Conservation (phyloP, 2,797 vertebrate species). For the Lepidocolaptes lacrymiger region DNA sequence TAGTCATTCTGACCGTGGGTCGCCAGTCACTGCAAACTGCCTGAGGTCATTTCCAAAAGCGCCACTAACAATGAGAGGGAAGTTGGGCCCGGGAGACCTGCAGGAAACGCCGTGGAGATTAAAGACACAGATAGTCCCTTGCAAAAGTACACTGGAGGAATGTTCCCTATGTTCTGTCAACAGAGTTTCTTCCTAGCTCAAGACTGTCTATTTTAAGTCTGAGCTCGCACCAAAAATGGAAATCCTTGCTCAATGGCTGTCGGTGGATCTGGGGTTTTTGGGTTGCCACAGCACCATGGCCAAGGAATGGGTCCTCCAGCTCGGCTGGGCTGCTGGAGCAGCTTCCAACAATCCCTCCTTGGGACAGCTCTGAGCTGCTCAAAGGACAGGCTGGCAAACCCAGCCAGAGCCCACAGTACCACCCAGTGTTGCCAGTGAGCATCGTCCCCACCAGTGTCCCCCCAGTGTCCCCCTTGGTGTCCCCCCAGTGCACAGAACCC, state of each 20-base stretch:
- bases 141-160: constrained; percentile 65
- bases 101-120: constrained; percentile 71
- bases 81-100: constrained; percentile 63
- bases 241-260: constrained; percentile 49
- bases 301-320: constrained; percentile 23
- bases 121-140: constrained; percentile 71
- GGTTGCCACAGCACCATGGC: not conserved
- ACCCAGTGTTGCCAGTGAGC: fast-evolving
- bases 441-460: not conserved
- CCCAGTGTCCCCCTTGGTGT: no score
- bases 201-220: constrained; percentile 71
- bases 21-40: constrained; percentile 60
- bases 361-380: not conserved
- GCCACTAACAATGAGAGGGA: constrained; percentile 66
- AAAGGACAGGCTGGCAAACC: not conserved
- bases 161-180: constrained; percentile 63
- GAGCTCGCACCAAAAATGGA: constrained; percentile 65
- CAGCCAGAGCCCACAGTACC: fast-evolving
- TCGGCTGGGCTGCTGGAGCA: not conserved
- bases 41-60: constrained; percentile 75
- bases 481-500: not conserved
- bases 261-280: constrained; percentile 31
- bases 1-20: constrained; percentile 70
- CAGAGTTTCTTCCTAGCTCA: constrained; percentile 67
- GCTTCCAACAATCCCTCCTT: not conserved